Evolutionary conservation across 2,797 vertebrate genomes (phyloP), one percentile per base, ranked within the genome.

Genomic region (Nothura maculosa): DNA sequence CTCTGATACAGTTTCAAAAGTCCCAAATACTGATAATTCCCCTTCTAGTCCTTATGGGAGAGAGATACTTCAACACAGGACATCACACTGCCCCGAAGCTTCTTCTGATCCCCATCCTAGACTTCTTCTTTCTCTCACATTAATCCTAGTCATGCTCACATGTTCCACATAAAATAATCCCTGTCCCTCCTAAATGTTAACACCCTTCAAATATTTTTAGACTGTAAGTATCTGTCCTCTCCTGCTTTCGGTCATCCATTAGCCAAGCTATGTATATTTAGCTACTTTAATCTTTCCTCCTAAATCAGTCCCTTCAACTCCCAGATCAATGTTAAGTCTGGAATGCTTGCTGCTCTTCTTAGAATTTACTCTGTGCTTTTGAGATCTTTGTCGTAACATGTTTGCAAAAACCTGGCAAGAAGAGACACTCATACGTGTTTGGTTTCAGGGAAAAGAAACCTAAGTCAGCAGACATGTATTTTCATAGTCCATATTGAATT

Each of bases 131-230:
- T 90, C 89, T 87, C 85, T 30, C 60, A 75, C 81, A 87, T 95
- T 75, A 68, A 92, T 94, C 93, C 87, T 82, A 85, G 63, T 96
- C 96, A 94, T 90, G 93, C 92, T 91, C 96, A 97, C 89, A 96
- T 97, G 94, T 76, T 87, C 81, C 66, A 85, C 83, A 94, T 84
- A 96, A 95, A 97, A 95, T 85, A 90, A 92, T 95, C 90, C 81
- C 42, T 83, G 90, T 95, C 91, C 84, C 90, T 95, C 89, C 93
- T 97, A 69, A 42, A 96, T 93, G 95, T 97, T 97, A 91, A 89
- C 95, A 97, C 97, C 95, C 96, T 97, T 96, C 92, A 92, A 72
- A 94, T 97, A 97, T 97, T 97, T 97, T 96, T 97, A 97, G 96
- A 86, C 81, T 52, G 5, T 91, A 95, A 96, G 96, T 94, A 85